phyloP scores from a whole-genome alignment of 2,797 vertebrate species.

The Chaetophractus vellerosus region DNA sequence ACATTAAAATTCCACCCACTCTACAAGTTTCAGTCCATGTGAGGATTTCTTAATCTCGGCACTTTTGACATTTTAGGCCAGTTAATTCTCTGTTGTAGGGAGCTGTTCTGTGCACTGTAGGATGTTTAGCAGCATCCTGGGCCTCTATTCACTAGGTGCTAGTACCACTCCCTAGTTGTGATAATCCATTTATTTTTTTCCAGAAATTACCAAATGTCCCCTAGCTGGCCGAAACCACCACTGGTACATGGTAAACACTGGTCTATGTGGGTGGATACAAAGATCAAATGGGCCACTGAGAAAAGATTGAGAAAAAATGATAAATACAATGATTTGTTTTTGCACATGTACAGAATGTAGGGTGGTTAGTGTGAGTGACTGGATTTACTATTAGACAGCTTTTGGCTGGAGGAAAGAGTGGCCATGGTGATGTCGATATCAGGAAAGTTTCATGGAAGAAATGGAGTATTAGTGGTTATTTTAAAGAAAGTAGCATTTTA shows the following conservation, averaged over 20 bases:
- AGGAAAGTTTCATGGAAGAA: neutral
- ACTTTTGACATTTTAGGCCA: neutral
- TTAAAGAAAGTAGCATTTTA: neutral
- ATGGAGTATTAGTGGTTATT: neutral
- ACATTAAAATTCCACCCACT: neutral
- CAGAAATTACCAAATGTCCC: neutral
- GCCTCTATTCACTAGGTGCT: neutral
- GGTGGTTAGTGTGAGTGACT: neutral
- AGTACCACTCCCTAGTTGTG: neutral
- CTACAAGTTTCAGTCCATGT: neutral
- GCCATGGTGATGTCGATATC: neutral
- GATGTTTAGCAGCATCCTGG: neutral
- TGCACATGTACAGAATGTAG: neutral
- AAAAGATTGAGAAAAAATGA: neutral
- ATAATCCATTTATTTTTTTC: neutral
- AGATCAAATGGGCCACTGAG: neutral
- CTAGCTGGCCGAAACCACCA: neutral
- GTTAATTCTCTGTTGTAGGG: neutral
- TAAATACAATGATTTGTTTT: neutral
- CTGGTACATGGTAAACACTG: neutral
- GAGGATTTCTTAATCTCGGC: neutral
- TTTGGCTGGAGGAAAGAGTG: neutral
- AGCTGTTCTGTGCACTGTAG: neutral
- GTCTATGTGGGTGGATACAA: neutral
- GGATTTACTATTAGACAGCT: neutral